Evolutionary conservation across 2,113 vertebrate species (phyloP).

Genomic region (Phylloscopus whistleri): DNA sequence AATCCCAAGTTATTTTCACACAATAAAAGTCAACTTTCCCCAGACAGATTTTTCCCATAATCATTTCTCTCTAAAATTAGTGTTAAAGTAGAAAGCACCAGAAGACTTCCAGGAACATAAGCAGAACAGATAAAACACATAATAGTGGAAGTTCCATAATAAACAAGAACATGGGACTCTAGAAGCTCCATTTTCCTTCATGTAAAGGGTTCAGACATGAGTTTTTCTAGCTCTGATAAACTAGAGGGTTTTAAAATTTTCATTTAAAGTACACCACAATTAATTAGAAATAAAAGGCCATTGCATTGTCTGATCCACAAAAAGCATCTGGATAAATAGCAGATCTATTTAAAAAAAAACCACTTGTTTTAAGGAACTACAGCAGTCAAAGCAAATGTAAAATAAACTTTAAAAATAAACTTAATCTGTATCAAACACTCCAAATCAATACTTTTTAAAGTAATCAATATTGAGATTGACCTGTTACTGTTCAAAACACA

Average conservation of each 20-base stretch:
- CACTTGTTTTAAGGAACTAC: background rate
- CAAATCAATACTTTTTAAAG: background rate
- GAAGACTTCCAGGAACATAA: background rate
- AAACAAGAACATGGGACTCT: background rate
- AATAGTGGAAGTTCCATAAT: background rate
- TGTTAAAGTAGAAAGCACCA: background rate
- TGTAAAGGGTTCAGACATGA: accelerated
- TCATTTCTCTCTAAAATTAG: background rate
- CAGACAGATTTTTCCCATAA: background rate
- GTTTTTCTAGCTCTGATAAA: background rate
- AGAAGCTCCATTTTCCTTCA: background rate
- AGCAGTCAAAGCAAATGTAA: background rate
- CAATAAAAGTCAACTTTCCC: background rate
- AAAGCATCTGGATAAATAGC: background rate
- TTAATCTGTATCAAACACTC: background rate
- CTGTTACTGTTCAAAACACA: background rate
- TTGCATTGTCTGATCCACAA: background rate
- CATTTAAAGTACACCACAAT: background rate
- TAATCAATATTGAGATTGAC: background rate
- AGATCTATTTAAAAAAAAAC: background rate
- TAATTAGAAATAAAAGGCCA: background rate
- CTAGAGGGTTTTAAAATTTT: background rate
- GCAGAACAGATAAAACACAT: background rate
- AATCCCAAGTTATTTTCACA: background rate
- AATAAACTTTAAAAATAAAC: background rate